Evolutionary conservation across 2,113 vertebrate genomes (phyloP).

Genomic region (Agelaius tricolor): DNA sequence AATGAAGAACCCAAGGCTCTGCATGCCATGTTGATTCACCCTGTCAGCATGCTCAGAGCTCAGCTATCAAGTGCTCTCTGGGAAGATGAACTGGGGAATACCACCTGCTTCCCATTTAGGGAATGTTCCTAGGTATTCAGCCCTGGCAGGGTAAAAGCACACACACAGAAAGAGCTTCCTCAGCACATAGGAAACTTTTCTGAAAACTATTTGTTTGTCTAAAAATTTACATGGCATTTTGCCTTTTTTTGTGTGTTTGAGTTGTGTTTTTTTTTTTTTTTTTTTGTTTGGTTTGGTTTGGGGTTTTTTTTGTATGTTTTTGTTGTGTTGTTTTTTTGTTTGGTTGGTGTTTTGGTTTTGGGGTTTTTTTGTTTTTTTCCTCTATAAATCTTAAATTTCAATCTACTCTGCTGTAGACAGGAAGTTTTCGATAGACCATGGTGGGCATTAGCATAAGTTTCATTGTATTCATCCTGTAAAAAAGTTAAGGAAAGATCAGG

Average conservation of each 20-base stretch:
- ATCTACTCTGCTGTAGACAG: neutral
- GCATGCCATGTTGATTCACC: constrained; percentile 13
- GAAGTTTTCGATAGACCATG: neutral
- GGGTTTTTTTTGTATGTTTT: too few species aligned
- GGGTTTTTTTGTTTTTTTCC: neutral
- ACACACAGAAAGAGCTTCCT: neutral
- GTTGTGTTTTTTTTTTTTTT: too few species aligned
- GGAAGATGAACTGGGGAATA: constrained; percentile 19
- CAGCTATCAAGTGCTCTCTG: neutral
- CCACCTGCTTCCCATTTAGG: neutral
- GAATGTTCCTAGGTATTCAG: neutral
- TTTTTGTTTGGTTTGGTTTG: neutral
- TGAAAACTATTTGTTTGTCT: neutral
- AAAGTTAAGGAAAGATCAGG: neutral
- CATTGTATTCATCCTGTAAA: neutral
- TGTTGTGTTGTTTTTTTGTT: neutral
- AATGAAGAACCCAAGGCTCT: neutral
- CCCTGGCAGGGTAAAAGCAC: neutral
- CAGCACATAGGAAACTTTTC: neutral
- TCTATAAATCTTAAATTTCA: neutral
- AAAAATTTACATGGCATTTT: neutral
- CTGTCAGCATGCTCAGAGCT: neutral
- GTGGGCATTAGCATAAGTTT: neutral
- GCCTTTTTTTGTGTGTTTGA: neutral
- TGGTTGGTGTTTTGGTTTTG: neutral